Conservation (phyloP, 2,113 vertebrate genomes). For the Etheostoma cragini region DNA sequence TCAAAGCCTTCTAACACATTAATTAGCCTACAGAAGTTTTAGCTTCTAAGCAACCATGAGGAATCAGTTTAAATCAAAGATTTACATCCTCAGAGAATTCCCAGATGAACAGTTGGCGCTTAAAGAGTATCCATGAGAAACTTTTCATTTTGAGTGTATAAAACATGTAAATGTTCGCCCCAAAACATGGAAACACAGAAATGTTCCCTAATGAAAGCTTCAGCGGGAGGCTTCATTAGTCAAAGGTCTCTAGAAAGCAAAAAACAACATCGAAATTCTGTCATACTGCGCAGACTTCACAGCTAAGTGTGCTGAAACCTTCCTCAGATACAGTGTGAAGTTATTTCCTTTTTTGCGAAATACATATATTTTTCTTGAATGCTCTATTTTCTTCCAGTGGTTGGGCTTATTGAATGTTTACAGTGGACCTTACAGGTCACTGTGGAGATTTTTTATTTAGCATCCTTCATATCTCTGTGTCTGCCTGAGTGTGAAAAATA, state of each 20-base stretch:
- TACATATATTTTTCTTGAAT: conserved; percentile 26
- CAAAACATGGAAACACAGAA: conserved; percentile 58
- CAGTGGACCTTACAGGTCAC: conserved; percentile 48
- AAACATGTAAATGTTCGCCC: conserved; percentile 62
- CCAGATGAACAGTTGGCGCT: conserved; percentile 28
- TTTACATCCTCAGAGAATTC: conserved; percentile 24
- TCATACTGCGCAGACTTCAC: conserved; percentile 26
- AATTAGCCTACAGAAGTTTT: conserved; percentile 51
- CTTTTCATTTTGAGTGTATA: conserved; percentile 44
- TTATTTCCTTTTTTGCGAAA: conserved; percentile 29
- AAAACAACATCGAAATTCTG: conserved; percentile 51
- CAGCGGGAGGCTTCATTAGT: conserved; percentile 66
- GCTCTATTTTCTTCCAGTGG: conserved; percentile 23
- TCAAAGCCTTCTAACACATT: conserved; percentile 39
- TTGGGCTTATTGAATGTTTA: conserved; percentile 54
- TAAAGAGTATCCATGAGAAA: conserved; percentile 51
- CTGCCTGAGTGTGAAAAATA: conserved; percentile 48
- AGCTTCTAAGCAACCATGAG: conserved; percentile 26
- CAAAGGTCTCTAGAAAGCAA: conserved; percentile 52
- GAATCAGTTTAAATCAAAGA: conserved; percentile 52
- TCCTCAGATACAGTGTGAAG: conserved; percentile 29
- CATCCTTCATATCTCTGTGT: conserved; percentile 35
- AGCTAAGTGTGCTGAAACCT: conserved; percentile 25
- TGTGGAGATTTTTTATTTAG: conserved; percentile 31
- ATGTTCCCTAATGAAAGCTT: conserved; percentile 61